A percentile compares a stretch with the other conserved stretches of the same genome.
Conservation (phyloP, 2,888 invertebrate genomes). For the Meghimatium bilineatum region DNA sequence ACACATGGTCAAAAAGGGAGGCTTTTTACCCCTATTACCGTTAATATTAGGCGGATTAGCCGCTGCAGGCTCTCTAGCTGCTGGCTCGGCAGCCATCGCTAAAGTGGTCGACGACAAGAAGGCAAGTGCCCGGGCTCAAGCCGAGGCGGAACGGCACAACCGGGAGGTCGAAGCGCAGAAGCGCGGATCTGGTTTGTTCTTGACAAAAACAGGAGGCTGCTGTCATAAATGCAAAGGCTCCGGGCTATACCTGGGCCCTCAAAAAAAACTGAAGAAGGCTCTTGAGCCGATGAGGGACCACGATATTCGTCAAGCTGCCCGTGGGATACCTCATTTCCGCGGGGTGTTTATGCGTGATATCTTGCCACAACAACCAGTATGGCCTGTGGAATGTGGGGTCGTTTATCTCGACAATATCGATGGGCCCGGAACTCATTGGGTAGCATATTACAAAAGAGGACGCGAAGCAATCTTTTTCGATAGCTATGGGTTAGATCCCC, state of each 20-base stretch:
- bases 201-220: not conserved
- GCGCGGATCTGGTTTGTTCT: not conserved
- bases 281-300: not conserved
- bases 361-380: not conserved
- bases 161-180: not conserved
- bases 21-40: not conserved
- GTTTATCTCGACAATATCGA: not conserved
- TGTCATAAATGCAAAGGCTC: not conserved
- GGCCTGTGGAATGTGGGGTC: not conserved
- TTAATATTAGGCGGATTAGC: not conserved
- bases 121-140: not conserved
- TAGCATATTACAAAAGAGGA: not conserved
- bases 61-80: too few relatives aligned
- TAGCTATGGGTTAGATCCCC: constrained; percentile 1
- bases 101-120: not conserved
- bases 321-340: too few relatives aligned
- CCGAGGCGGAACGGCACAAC: not conserved
- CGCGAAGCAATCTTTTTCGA: not conserved
- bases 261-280: not conserved
- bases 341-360: constrained; percentile 3
- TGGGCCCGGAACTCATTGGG: too few relatives aligned
- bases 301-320: not conserved
- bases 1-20: too few relatives aligned
- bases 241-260: too few relatives aligned
- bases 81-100: not conserved